Evolutionary conservation across 2,113 vertebrate species (phyloP), one percentile per base, ranked within the genome.

Genomic region (Tauraco erythrolophus): DNA sequence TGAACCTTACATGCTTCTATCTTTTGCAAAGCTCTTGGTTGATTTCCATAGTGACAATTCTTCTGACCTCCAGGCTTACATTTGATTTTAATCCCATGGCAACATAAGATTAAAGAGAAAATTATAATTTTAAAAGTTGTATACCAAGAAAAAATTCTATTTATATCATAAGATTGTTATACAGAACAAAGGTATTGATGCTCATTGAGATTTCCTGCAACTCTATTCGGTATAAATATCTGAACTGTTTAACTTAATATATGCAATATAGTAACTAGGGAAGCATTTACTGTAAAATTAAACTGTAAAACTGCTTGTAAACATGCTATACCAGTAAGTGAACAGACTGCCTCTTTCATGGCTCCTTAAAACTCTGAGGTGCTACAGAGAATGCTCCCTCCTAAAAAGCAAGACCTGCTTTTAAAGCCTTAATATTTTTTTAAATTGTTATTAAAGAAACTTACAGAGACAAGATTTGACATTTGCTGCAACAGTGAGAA

Each of bases 301-400:
- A 27, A 43, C 3, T 14, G 1, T 21, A 50, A 69, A 80, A 53
- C 21, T 48, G 9, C 4, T 68, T 18, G 15, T 7, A 61, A 57
- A 48, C 3, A 7, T 11, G 1, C 1, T 57, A 16, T 10, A n/a
- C 1, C 24, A 22, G 4, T 7, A 39, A 14, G 10, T 74, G 39
- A 64, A n/a, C 4, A 88, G 18, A 37, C 5, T 43, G 7, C 1
- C 3, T 74, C 18, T 91, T 62, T 35, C 50, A 54, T 21, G 9
- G 9, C 16, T 76, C 16, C 27, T 64, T 69, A 31, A 61, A 77
- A 83, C 4, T 53, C 31, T 17, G 6, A 24, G 16, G 2, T 56
- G 6, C 4, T 78, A 25, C 4, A n/a, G 19, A 66, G 31, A 75
- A 71, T 28, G 5, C 1, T 66, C 2, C 2, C 0, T 60, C 6